Evolutionary conservation across 1,140 invertebrate species (phyloP), one percentile per base, ranked within the genome.

Genomic region (Drosophila navojoa): DNA sequence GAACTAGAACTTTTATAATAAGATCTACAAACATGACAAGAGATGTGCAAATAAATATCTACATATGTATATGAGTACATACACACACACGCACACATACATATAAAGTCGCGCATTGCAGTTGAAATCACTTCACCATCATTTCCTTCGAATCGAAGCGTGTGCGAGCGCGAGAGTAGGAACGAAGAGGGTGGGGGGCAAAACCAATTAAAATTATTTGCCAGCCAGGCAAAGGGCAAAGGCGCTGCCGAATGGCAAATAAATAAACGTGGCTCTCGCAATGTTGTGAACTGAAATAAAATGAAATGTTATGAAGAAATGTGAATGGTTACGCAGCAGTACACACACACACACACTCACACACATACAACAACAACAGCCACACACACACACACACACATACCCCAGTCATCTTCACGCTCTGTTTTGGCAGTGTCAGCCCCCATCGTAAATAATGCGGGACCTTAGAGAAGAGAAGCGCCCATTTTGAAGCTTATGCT

Each of bases 161-260:
- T 5, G 38, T 16, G 5, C 5, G 27, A 22, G 4, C 22, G 44
- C 22, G 74, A 19, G 54, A n/a, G 69, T 11, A 22, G 29, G 59
- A 22, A 1, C 19, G 19, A 38, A 22, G 74, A 15, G 54, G 16
- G 74, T n/a, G 22, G 29, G 59, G 19, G 77, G 79, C 50, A 87
- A 87, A 87, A 87, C 82, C 82, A 87, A 87, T 87, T 87, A 87
- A 87, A 87, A 89, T 87, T 89, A 89, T 87, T 87, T 87, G 76
- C 67, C 66, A 69, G 64, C 64, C 67, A 84, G 68, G 81, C 77
- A 84, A 84, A 85, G 74, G 79, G 80, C 79, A 84, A 77, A 81
- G 77, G 63, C 66, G 63, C 82, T 63, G 77, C 81, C 77, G 79
- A 84, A 85, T 86, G 81, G 73, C 84, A 85, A 81, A 80, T 85